These are phyloP conservation scores for Acheta domesticus DNA, from an alignment of 2,888 invertebrate genomes.

Conservation along the genomic window DNA sequence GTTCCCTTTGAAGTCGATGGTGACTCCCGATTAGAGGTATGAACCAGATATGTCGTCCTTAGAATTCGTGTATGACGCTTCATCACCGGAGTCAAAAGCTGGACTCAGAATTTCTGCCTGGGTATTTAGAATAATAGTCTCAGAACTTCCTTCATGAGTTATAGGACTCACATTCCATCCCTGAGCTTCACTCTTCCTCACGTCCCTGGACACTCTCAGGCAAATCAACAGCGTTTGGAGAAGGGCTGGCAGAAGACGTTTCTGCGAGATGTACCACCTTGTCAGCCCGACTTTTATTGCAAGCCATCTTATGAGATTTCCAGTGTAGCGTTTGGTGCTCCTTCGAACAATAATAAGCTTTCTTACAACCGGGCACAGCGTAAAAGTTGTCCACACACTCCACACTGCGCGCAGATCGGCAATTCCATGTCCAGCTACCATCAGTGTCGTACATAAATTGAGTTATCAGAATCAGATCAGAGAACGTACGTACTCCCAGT, in stretches of 20 bases:
- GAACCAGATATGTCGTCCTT: background rate
- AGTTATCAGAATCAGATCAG: too few relatives aligned
- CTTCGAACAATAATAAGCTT: slow-evolving; percentile 71
- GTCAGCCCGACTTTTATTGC: slow-evolving; percentile 38
- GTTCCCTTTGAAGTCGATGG: background rate
- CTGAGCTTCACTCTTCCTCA: slow-evolving; percentile 24
- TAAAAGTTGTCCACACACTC: slow-evolving; percentile 56
- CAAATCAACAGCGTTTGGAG: background rate
- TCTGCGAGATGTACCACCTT: slow-evolving; percentile 35
- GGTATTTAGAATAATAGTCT: slow-evolving; percentile 64
- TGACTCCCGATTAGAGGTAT: background rate
- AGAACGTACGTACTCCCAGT: too few relatives aligned
- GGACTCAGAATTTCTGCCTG: slow-evolving; percentile 54
- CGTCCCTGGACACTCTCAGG: background rate
- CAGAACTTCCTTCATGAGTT: slow-evolving; percentile 65
- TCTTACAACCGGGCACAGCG: slow-evolving; percentile 74
- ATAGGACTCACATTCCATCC: slow-evolving; percentile 49
- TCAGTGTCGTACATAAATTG: too few relatives aligned
- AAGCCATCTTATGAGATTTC: slow-evolving; percentile 64
- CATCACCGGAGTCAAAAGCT: slow-evolving; percentile 43
- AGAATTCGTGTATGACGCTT: slow-evolving; percentile 22
- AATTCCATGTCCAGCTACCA: too few relatives aligned
- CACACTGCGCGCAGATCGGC: slow-evolving; percentile 52
- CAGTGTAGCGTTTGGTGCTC: slow-evolving; percentile 77
- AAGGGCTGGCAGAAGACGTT: background rate